Conservation (phyloP, 2,888 invertebrate genomes). For the Oscheius onirici region DNA sequence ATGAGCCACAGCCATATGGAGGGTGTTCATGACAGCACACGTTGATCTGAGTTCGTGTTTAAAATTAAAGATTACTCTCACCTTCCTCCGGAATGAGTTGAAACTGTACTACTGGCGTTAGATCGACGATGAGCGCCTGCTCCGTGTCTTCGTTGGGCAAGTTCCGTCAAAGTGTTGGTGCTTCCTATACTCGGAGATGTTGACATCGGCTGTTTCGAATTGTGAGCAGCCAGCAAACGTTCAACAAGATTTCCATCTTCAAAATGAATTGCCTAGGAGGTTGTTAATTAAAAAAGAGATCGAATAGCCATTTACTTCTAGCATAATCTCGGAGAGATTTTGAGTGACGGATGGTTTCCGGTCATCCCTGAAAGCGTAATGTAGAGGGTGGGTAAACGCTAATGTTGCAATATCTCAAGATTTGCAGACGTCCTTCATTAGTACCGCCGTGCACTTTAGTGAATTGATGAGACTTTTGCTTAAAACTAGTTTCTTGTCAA, state of each 20-base stretch:
- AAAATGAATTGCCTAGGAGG: constrained; percentile 68
- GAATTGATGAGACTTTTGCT: not conserved
- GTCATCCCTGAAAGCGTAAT: constrained; percentile 57
- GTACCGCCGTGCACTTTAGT: constrained; percentile 23
- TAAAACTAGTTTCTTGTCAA: not conserved
- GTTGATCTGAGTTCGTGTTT: constrained; percentile 34
- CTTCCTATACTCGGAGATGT: constrained; percentile 68
- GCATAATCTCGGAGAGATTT: constrained; percentile 68
- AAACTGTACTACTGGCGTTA: constrained; percentile 69
- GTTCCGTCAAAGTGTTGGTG: constrained; percentile 69
- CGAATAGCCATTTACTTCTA: constrained; percentile 56
- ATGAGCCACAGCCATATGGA: constrained; percentile 77
- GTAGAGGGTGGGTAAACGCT: constrained; percentile 23
- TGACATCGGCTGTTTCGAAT: constrained; percentile 63
- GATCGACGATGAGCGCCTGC: constrained; percentile 64
- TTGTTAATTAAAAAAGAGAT: not conserved
- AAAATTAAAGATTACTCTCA: constrained; percentile 23
- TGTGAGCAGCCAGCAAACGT: constrained; percentile 64
- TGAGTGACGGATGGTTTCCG: constrained; percentile 70
- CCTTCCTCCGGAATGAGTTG: constrained; percentile 69
- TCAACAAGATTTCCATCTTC: constrained; percentile 68
- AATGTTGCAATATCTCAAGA: constrained; percentile 25
- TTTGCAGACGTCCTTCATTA: constrained; percentile 29
- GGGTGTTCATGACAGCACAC: constrained; percentile 72
- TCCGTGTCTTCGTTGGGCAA: constrained; percentile 67